A percentile compares a stretch with the other conserved stretches of the same genome.
phyloP scores from a whole-genome alignment of 2,888 invertebrate species.

The Ophion costatus region DNA sequence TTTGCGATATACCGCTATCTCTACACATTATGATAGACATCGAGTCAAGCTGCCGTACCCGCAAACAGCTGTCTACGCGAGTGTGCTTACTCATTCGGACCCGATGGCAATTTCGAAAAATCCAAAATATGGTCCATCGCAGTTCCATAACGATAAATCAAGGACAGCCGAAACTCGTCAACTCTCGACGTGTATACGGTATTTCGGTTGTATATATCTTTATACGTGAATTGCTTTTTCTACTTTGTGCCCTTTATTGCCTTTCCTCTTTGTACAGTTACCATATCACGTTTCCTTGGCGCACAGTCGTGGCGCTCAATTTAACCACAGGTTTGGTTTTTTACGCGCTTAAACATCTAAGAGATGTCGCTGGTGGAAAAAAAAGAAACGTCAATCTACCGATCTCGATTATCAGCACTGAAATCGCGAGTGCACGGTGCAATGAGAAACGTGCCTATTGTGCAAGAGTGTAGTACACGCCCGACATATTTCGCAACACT shows the following conservation, averaged over 20 bases:
- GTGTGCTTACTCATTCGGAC: neutral
- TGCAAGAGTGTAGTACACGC: slow-evolving; percentile 49
- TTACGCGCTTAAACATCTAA: slow-evolving; percentile 8
- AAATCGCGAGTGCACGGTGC: slow-evolving; percentile 31
- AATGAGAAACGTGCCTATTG: slow-evolving; percentile 19
- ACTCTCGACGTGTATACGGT: neutral
- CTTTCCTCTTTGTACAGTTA: neutral
- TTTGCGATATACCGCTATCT: no score
- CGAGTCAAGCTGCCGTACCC: no score
- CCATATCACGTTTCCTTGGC: slow-evolving; percentile 46
- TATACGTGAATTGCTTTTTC: neutral
- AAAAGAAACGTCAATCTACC: slow-evolving; percentile 53
- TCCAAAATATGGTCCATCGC: neutral
- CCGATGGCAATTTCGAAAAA: neutral
- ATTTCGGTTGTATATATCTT: neutral
- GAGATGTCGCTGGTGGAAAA: slow-evolving; percentile 20
- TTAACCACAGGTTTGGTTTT: slow-evolving; percentile 36
- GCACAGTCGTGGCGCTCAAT: slow-evolving; percentile 29
- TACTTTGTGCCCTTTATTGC: neutral
- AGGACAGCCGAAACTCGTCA: neutral
- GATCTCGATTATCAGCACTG: slow-evolving; percentile 47
- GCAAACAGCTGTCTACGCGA: no score
- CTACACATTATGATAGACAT: no score
- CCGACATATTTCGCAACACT: slow-evolving; percentile 47
- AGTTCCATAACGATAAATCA: neutral